Percentiles rank a stretch among this genome's conserved stretches.
phyloP scores from a whole-genome alignment of 2,113 vertebrate species.

The Cyprinodon tularosa region DNA sequence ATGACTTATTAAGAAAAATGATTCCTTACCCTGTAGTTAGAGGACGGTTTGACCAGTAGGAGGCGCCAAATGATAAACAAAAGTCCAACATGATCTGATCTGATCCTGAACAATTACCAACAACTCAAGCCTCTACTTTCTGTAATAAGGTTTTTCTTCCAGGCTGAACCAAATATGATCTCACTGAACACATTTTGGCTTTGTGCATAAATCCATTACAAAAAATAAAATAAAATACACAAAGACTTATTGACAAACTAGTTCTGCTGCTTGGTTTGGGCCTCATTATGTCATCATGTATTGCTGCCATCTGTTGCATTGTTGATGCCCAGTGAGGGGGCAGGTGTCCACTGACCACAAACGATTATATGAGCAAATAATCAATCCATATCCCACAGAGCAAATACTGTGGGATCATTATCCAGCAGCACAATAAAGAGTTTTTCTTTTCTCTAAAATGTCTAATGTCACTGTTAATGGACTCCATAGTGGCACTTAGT shows the following conservation, averaged over 20 bases:
- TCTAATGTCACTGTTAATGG: slow-evolving; percentile 19
- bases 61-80: slow-evolving; percentile 36
- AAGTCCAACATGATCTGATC: slow-evolving; percentile 3
- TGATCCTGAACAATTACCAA: slow-evolving; percentile 1
- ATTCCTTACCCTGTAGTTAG: background rate
- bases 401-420: slow-evolving; percentile 41
- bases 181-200: slow-evolving; percentile 39
- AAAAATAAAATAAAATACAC: slow-evolving; percentile 43
- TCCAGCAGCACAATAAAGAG: slow-evolving; percentile 4
- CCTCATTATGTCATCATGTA: slow-evolving; percentile 56
- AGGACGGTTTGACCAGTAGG: slow-evolving; percentile 39
- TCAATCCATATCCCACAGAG: slow-evolving; percentile 26
- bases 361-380: slow-evolving; percentile 39
- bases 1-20: background rate
- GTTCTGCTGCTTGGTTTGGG: slow-evolving; percentile 29
- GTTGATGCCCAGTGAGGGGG: slow-evolving; percentile 39
- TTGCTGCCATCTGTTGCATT: slow-evolving; percentile 65
- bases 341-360: slow-evolving; percentile 63
- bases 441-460: slow-evolving; percentile 15
- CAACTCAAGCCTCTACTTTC: slow-evolving; percentile 3
- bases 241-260: slow-evolving; percentile 33
- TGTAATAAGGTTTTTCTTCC: slow-evolving; percentile 23
- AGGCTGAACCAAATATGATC: slow-evolving; percentile 3
- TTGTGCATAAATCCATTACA: slow-evolving; percentile 34
- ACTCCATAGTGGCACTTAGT: background rate